Percentiles rank a stretch among this genome's conserved stretches.
Evolutionary conservation across 2,888 invertebrate genomes (phyloP).

Genomic region (Marronus borbonicus): DNA sequence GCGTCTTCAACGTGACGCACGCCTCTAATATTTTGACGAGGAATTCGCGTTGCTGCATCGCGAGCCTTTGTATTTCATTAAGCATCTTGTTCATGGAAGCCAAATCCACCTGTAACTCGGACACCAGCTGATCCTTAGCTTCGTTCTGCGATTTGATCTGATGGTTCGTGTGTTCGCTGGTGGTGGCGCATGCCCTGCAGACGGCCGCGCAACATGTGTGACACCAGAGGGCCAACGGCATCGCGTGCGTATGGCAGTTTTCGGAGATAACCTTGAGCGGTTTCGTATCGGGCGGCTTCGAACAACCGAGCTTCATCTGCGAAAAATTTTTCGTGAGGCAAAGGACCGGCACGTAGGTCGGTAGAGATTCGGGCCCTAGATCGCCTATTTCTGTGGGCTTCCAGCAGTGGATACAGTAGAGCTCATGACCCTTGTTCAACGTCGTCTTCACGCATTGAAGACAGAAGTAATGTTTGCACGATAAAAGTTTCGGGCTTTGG

Average conservation of each 20-base stretch:
- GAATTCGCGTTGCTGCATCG: constrained; percentile 81
- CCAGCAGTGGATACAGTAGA: constrained; percentile 84
- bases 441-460: constrained; percentile 81
- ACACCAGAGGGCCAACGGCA: constrained; percentile 83
- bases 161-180: constrained; percentile 78
- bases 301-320: constrained; percentile 72
- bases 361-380: constrained; percentile 78
- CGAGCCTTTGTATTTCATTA: constrained; percentile 80
- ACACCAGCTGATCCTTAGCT: constrained; percentile 78
- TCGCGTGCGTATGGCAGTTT: constrained; percentile 81
- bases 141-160: constrained; percentile 79
- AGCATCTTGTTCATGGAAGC: constrained; percentile 80
- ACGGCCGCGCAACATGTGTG: constrained; percentile 77
- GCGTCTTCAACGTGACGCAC: constrained; percentile 81
- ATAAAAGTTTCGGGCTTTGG: constrained; percentile 81
- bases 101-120: constrained; percentile 79
- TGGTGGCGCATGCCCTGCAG: constrained; percentile 79
- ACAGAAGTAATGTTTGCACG: constrained; percentile 86
- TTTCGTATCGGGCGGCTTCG: constrained; percentile 69
- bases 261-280: constrained; percentile 70
- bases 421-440: constrained; percentile 78
- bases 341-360: constrained; percentile 79
- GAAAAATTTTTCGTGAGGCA: constrained; percentile 78
- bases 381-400: constrained; percentile 81
- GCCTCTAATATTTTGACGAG: constrained; percentile 82